Conservation (phyloP, 2,888 invertebrate species). For the Meganola albula region DNA sequence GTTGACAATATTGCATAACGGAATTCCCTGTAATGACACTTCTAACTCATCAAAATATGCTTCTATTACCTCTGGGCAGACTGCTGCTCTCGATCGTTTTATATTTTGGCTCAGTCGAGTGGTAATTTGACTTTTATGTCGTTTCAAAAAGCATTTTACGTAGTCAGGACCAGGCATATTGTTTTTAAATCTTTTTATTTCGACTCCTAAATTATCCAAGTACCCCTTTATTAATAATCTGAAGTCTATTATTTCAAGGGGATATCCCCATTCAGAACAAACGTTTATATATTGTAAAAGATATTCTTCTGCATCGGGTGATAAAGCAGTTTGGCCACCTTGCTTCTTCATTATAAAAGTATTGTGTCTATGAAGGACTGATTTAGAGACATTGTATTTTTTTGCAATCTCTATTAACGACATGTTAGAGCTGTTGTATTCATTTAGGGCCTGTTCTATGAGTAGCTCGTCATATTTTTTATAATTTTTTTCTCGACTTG, state of each 20-base stretch:
- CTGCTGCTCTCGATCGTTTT: conserved; percentile 14
- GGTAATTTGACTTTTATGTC: conserved; percentile 12
- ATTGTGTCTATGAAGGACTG: conserved; percentile 11
- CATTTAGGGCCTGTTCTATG: conserved; percentile 5
- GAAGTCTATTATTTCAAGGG: conserved; percentile 16
- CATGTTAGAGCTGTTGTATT: conserved; percentile 2
- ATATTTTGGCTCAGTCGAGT: conserved; percentile 14
- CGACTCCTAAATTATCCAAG: conserved; percentile 10
- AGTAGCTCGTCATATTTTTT: conserved; percentile 8
- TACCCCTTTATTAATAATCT: conserved; percentile 16
- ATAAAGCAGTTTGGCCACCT: conserved; percentile 17
- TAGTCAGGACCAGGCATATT: conserved; percentile 13
- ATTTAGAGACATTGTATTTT: conserved; percentile 12
- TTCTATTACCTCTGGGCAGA: conserved; percentile 8
- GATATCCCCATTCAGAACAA: conserved; percentile 23
- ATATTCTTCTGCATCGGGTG: conserved; percentile 12
- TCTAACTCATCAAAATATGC: conserved; percentile 15
- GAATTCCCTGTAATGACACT: conserved; percentile 10
- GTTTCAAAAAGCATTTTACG: conserved; percentile 11
- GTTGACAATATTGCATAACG: conserved; percentile 13
- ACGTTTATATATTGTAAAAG: conserved; percentile 23
- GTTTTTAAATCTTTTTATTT: conserved; percentile 10
- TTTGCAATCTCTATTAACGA: conserved; percentile 8
- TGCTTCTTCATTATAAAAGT: conserved; percentile 15
- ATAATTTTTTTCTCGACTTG: conserved; percentile 8